Conservation (phyloP, 2,888 invertebrate genomes). For the Rotaria magnacalcarata region DNA sequence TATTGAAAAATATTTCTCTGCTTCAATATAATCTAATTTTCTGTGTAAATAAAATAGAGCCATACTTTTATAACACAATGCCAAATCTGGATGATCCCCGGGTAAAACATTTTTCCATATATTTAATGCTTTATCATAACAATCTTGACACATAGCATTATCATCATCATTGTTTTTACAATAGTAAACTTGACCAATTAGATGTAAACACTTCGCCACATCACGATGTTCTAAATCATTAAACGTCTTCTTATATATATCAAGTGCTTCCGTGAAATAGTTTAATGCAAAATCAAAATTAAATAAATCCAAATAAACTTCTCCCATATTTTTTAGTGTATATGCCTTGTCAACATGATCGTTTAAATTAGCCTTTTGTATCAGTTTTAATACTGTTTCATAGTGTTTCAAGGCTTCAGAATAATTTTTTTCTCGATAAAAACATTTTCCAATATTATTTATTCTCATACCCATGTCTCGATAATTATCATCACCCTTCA, state of each 20-base stretch:
- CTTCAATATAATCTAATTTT: no score
- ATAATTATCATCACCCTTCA: no score
- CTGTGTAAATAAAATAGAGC: no score
- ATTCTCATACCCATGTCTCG: background rate
- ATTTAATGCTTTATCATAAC: no score
- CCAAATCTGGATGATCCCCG: no score
- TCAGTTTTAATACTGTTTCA: background rate
- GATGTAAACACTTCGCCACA: background rate
- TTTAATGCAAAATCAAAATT: background rate
- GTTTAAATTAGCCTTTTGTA: background rate
- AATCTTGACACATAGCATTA: no score
- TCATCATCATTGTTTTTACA: background rate
- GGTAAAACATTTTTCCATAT: no score
- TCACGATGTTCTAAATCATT: background rate
- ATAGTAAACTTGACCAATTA: slow-evolving; percentile 19
- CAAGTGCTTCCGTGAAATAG: background rate
- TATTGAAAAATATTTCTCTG: no score
- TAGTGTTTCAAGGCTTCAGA: background rate
- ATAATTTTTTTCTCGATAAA: background rate
- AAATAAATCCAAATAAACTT: background rate
- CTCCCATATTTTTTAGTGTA: background rate
- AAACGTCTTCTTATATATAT: background rate
- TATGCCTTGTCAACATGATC: background rate
- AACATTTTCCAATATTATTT: background rate
- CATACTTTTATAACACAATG: no score